phyloP scores from a whole-genome alignment of 2,888 invertebrate species.

The Congeria kusceri region DNA sequence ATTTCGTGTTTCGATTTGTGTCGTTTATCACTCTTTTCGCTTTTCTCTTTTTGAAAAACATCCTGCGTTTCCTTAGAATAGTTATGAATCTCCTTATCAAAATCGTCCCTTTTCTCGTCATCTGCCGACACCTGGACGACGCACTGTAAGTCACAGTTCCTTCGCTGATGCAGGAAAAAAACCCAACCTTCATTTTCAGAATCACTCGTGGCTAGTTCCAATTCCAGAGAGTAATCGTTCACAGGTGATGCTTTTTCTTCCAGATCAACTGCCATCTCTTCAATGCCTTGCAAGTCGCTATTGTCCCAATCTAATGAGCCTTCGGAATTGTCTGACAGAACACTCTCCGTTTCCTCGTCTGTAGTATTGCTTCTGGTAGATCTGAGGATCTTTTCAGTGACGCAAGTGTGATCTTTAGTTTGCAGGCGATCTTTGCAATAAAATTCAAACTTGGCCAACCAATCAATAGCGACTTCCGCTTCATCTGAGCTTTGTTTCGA shows the following conservation, averaged over 20 bases:
- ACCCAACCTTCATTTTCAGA: constrained; percentile 78
- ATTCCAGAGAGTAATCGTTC: constrained; percentile 75
- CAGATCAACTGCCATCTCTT: constrained; percentile 66
- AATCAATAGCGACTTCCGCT: constrained; percentile 66
- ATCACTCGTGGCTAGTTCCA: constrained; percentile 75
- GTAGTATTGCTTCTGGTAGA: constrained; percentile 44
- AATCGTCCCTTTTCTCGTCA: constrained; percentile 41
- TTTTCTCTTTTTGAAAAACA: constrained; percentile 48
- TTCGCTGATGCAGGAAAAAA: constrained; percentile 76
- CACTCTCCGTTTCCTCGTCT: constrained; percentile 67
- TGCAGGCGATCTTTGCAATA: constrained; percentile 78
- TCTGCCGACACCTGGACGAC: constrained; percentile 72
- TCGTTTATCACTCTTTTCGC: constrained; percentile 34
- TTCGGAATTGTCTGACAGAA: constrained; percentile 61
- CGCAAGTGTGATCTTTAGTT: constrained; percentile 74
- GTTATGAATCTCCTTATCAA: constrained; percentile 29
- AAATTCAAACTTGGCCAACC: constrained; percentile 78
- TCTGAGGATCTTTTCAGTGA: constrained; percentile 68
- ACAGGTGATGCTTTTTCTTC: constrained; percentile 68
- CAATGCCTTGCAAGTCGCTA: constrained; percentile 69
- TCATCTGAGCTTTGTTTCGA: constrained; percentile 67
- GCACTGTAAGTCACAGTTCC: constrained; percentile 74
- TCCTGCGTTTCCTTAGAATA: constrained; percentile 46
- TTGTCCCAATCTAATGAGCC: constrained; percentile 71
- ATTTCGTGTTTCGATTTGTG: constrained; percentile 50